A percentile compares a stretch with the other conserved stretches of the same genome.
Evolutionary conservation across 2,113 vertebrate genomes (phyloP).

Genomic region (Oxyruncus cristatus): DNA sequence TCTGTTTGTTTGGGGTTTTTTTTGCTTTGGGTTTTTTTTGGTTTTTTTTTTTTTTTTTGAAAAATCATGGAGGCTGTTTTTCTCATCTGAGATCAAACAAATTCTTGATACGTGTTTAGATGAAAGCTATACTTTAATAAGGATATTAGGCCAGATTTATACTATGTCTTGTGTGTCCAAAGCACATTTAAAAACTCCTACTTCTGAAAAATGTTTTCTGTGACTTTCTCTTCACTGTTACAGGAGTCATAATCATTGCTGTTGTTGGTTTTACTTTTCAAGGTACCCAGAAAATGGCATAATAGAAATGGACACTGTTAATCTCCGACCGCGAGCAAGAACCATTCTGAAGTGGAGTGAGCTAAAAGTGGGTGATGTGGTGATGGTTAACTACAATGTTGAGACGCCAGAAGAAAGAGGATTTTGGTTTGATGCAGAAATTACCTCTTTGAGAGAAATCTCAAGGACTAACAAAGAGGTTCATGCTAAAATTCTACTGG

Average conservation of each 20-base stretch:
- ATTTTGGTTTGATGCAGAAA: constrained; percentile 96
- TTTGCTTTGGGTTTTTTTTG: background rate
- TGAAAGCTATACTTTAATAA: background rate
- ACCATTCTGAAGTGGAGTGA: constrained; percentile 87
- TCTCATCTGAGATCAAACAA: background rate
- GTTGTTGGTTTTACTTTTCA: constrained; percentile 54
- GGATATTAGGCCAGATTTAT: background rate
- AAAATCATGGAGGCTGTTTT: background rate
- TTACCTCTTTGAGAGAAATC: constrained; percentile 85
- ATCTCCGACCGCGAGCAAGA: constrained; percentile 90
- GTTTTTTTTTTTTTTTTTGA: background rate
- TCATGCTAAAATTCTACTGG: constrained; percentile 90
- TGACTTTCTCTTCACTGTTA: background rate
- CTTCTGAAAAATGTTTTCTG: background rate
- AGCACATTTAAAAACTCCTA: background rate
- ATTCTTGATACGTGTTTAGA: background rate
- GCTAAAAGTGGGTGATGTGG: constrained; percentile 83
- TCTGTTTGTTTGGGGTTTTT: too few species aligned
- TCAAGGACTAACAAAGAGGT: constrained; percentile 97
- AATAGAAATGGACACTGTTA: constrained; percentile 81
- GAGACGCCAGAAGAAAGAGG: constrained; percentile 94
- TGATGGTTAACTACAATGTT: constrained; percentile 97
- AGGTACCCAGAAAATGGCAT: constrained; percentile 96
- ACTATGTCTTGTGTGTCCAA: background rate
- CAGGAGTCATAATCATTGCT: background rate